phyloP scores from a whole-genome alignment of 2,888 invertebrate species.

The Trichopoda pennipes region DNA sequence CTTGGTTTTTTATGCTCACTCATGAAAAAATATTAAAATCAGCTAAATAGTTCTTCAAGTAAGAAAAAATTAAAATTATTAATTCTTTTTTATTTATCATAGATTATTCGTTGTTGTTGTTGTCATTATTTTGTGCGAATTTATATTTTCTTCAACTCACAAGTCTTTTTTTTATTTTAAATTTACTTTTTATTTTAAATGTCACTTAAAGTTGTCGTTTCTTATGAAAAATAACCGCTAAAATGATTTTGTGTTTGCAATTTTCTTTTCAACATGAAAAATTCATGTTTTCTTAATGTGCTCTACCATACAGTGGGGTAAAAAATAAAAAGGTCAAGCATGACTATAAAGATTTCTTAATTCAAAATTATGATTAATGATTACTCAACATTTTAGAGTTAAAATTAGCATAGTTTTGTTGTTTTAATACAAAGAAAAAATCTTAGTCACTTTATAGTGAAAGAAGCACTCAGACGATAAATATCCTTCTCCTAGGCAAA shows the following conservation, averaged over 20 bases:
- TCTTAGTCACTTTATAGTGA: no score
- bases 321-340: no score
- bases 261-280: constrained; percentile 36
- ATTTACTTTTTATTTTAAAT: constrained; percentile 9
- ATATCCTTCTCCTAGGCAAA: no score
- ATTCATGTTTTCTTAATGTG: not conserved
- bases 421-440: no score
- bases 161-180: not conserved
- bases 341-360: no score
- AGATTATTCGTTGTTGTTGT: not conserved
- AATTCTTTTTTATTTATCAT: not conserved
- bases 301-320: not conserved
- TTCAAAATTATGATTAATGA: not conserved
- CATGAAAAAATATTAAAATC: not conserved
- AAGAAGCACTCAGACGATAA: no score
- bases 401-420: no score
- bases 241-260: constrained; percentile 16
- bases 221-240: constrained; percentile 14
- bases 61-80: not conserved
- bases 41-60: not conserved
- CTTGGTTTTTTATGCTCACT: no score
- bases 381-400: no score
- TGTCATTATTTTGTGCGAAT: not conserved
- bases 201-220: constrained; percentile 25
- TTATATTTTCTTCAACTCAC: constrained; percentile 6